Evolutionary conservation across 2,113 vertebrate genomes (phyloP).

Genomic region (Psilopsiagon aymara): DNA sequence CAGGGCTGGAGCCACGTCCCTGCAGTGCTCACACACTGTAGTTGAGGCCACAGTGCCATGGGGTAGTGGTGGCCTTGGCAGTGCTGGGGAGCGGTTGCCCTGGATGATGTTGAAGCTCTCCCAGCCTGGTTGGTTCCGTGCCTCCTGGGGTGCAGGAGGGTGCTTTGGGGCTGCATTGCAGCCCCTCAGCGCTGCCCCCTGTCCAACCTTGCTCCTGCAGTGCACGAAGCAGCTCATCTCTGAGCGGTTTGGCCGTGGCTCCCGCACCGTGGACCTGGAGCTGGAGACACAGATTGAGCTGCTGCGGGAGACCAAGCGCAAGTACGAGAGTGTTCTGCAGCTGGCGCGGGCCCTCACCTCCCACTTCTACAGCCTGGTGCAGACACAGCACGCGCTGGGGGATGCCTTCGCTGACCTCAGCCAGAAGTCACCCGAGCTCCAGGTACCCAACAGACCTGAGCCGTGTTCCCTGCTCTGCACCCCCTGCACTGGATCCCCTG

Average conservation of each 20-base stretch:
- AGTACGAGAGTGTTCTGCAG: slow-evolving; percentile 91
- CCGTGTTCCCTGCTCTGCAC: neutral
- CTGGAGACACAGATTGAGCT: slow-evolving; percentile 96
- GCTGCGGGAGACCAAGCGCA: slow-evolving; percentile 93
- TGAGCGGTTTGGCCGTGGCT: slow-evolving; percentile 92
- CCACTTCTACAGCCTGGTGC: slow-evolving; percentile 97
- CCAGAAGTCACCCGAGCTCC: slow-evolving; percentile 96
- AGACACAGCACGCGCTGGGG: slow-evolving; percentile 94
- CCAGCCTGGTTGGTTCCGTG: neutral
- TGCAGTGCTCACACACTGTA: neutral
- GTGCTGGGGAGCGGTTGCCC: neutral
- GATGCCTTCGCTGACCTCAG: slow-evolving; percentile 97
- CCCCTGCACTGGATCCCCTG: neutral
- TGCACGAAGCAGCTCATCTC: slow-evolving; percentile 97
- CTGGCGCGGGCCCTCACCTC: slow-evolving; percentile 88
- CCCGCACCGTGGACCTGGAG: slow-evolving; percentile 93
- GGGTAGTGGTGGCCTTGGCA: neutral
- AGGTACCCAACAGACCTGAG: slow-evolving; percentile 70
- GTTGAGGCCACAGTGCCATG: neutral
- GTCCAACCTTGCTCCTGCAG: slow-evolving; percentile 51
- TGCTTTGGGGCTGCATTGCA: neutral
- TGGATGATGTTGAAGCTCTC: neutral
- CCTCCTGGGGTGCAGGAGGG: neutral
- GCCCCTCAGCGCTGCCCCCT: neutral
- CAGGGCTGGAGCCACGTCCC: neutral